Percentiles rank a stretch among this genome's conserved stretches.
phyloP scores from a whole-genome alignment of 2,888 invertebrate genomes.

The Andrena flavipes region DNA sequence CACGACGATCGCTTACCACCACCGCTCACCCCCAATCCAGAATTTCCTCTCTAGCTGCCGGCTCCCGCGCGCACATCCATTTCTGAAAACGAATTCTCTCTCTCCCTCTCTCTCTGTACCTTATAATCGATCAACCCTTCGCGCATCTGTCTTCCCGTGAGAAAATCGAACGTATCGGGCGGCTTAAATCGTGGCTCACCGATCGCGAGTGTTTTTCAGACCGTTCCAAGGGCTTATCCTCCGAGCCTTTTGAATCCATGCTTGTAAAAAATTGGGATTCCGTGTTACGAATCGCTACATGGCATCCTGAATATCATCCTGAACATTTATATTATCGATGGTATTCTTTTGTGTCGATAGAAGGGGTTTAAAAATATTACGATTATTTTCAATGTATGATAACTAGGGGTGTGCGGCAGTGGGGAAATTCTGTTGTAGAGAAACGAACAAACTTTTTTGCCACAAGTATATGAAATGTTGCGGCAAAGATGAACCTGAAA shows the following conservation, averaged over 20 bases:
- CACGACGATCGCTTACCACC: conserved; percentile 38
- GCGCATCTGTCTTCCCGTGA: neutral
- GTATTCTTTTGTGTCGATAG: too few species aligned
- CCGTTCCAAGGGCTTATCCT: neutral
- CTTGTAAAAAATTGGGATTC: too few species aligned
- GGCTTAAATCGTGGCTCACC: neutral
- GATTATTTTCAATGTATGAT: too few species aligned
- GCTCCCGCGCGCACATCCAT: conserved; percentile 6
- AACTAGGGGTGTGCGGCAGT: too few species aligned
- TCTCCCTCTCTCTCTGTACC: neutral
- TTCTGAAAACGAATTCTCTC: conserved; percentile 16
- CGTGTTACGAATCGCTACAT: too few species aligned
- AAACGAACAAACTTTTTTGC: too few species aligned
- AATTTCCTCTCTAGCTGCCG: conserved; percentile 11
- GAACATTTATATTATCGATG: too few species aligned
- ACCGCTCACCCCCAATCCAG: conserved; percentile 7
- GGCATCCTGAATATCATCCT: too few species aligned
- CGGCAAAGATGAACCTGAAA: too few species aligned
- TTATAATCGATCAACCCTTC: conserved; percentile 24
- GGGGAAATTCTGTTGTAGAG: too few species aligned
- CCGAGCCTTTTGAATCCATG: neutral
- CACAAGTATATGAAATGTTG: too few species aligned
- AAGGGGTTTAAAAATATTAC: too few species aligned
- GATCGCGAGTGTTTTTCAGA: neutral
- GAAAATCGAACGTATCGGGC: conserved; percentile 8